Evolutionary conservation across 1,140 invertebrate genomes (phyloP), one percentile per base, ranked within the genome.

Genomic region (Cephus cinctus): DNA sequence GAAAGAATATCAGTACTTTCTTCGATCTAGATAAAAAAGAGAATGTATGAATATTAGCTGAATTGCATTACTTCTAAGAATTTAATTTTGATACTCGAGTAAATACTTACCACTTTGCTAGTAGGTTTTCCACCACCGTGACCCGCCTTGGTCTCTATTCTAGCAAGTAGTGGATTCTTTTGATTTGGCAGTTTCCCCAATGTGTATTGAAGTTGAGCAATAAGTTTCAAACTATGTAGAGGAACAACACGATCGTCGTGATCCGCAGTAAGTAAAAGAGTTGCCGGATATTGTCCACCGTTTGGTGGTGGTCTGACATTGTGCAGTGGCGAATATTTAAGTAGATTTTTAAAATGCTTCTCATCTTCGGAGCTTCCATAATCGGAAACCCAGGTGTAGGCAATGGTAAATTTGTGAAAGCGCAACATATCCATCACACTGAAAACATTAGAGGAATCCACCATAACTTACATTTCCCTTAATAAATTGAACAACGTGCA

Each of bases 351-450:
- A 67, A 98, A 98, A 54, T 98, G 87, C 31, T 92, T 85, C 54
- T 85, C 78, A 50, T 94, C 86, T 54, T 96, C 93, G 2, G 94
- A 86, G 74, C 85, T 89, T 11, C 97, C 97, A 78, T 90, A 99
- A 77, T 99, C 97, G 1, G 93, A 92, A 22, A 86, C 86, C 97
- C 97, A 99, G 20, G 93, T 91, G 75, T 93, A 88, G 1, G 96
- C 97, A 68, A 98, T 96, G 1, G 96, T 99, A 69, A 98, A 99
- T 76, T 98, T 98, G 76, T 98, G 94, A 77, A 94, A 99, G 30
- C 95, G 82, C 32, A 98, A 74, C 93, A 98, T 96, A 76, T 99
- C 97, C 76, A 98, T 82, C 0, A 99, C 96, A 21, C 95, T 96
- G 69, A 31, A 76, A 76, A 61, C 43, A 42, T 19, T 61, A 56